Evolutionary conservation across 2,113 vertebrate species (phyloP).

Genomic region (Myanophis thanlyinensis): DNA sequence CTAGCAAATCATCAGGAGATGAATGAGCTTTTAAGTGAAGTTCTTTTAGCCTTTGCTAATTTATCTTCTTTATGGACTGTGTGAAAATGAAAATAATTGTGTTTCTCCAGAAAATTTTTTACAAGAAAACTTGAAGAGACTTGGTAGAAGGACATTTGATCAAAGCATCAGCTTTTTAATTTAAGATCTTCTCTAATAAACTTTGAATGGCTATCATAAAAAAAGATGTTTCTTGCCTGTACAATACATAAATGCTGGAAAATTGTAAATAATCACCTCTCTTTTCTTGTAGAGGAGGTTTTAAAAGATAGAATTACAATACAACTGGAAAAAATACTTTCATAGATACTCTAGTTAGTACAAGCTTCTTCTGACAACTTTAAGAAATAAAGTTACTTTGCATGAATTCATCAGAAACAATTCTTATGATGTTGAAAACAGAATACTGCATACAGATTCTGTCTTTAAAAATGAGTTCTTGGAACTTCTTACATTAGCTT

Average conservation of each 20-base stretch:
- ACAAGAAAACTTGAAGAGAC: background rate
- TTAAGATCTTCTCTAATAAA: background rate
- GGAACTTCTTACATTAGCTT: background rate
- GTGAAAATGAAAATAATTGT: background rate
- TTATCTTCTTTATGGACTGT: constrained; percentile 1
- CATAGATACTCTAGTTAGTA: background rate
- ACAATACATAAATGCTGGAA: background rate
- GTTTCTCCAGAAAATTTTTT: background rate
- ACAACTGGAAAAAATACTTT: background rate
- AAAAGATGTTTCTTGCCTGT: background rate
- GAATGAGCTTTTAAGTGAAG: background rate
- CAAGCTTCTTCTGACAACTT: background rate
- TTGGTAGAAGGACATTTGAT: background rate
- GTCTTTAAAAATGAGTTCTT: background rate
- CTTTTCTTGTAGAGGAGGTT: rapidly evolving
- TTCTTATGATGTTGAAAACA: background rate
- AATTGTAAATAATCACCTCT: background rate
- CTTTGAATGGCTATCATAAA: background rate
- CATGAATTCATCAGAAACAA: background rate
- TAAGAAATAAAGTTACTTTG: background rate
- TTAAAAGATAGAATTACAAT: background rate
- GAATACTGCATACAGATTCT: background rate
- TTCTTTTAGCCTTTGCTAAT: constrained; percentile 3
- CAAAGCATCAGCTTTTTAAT: background rate
- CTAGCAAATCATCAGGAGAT: background rate